These are phyloP conservation scores for Porites rus DNA, from an alignment of 92 coral and sea anemone species.

Conservation along the genomic window DNA sequence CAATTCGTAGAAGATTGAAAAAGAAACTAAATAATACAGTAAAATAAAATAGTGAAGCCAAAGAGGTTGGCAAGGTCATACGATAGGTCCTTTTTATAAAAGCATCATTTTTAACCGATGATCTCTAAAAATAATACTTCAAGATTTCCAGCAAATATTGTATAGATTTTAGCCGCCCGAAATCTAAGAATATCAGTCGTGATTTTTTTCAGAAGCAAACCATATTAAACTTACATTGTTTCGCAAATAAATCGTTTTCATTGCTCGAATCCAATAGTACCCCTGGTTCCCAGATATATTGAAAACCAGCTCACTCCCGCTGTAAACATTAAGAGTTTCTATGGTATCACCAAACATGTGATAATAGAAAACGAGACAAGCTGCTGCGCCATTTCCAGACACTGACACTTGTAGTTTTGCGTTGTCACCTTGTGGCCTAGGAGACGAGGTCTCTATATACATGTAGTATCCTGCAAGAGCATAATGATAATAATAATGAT, in stretches of 20 bases:
- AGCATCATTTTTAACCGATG: too few relatives aligned
- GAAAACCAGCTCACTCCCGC: slow-evolving; percentile 18
- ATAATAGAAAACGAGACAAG: slow-evolving; percentile 41
- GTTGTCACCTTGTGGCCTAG: not conserved
- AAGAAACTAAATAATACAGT: too few relatives aligned
- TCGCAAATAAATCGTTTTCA: not conserved
- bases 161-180: too few relatives aligned
- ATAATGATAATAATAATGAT: too few relatives aligned
- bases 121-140: too few relatives aligned
- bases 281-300: slow-evolving; percentile 47
- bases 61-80: too few relatives aligned
- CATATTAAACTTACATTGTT: not conserved
- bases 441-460: not conserved
- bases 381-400: not conserved
- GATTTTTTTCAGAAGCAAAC: too few relatives aligned
- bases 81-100: too few relatives aligned
- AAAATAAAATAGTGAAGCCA: too few relatives aligned
- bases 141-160: too few relatives aligned
- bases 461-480: not conserved
- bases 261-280: slow-evolving; percentile 25
- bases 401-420: not conserved
- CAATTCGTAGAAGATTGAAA: too few relatives aligned
- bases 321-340: slow-evolving; percentile 36
- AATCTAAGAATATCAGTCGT: too few relatives aligned
- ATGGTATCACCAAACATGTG: slow-evolving; percentile 42